Evolutionary conservation across 2,888 invertebrate genomes (phyloP).

Genomic region (Pecten maximus): DNA sequence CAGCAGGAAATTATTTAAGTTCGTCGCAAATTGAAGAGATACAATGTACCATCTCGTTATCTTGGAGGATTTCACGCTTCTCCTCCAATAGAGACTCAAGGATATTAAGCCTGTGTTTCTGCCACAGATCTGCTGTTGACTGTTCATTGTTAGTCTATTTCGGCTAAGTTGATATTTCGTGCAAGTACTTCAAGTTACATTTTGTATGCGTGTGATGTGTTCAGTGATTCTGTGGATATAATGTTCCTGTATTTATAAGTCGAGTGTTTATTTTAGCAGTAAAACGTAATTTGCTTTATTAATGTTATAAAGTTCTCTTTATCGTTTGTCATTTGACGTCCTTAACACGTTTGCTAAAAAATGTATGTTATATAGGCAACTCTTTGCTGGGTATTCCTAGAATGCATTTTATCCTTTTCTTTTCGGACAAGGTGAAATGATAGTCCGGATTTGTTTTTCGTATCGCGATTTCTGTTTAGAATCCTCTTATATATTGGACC

Average conservation of each 20-base stretch:
- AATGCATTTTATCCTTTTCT: neutral
- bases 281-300: neutral
- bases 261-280: neutral
- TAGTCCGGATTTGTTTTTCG: neutral
- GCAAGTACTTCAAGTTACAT: neutral
- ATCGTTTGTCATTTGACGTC: neutral
- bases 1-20: neutral
- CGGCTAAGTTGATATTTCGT: no score
- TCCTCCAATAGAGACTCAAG: neutral
- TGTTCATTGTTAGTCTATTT: neutral
- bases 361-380: neutral
- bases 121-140: neutral
- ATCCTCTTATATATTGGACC: no score
- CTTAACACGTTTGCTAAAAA: neutral
- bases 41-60: neutral
- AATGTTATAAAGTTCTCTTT: neutral
- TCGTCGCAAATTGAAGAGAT: neutral
- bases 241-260: neutral
- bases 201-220: neutral
- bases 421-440: neutral
- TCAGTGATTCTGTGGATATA: neutral
- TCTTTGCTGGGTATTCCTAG: neutral
- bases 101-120: neutral
- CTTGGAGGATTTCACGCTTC: neutral
- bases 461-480: neutral